Evolutionary conservation across 2,888 invertebrate species (phyloP).

Genomic region (Lacanobia wlatinum): DNA sequence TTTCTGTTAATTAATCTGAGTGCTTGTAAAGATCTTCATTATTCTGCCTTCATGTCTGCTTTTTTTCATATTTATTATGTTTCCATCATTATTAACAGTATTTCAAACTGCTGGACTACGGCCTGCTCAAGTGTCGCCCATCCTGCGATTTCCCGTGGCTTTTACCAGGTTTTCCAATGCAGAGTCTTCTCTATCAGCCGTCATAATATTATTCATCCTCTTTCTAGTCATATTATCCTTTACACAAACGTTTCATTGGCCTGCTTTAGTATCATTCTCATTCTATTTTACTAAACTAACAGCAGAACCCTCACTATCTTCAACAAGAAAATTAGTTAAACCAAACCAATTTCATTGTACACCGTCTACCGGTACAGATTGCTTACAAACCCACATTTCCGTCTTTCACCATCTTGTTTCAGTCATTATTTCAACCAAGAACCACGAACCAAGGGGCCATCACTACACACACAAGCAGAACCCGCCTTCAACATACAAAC

Average conservation of each 20-base stretch:
- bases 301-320: neutral
- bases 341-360: conserved; percentile 48
- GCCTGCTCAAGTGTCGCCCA: too few relatives aligned
- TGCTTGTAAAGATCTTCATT: neutral
- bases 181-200: too few relatives aligned
- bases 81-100: too few relatives aligned
- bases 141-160: too few relatives aligned
- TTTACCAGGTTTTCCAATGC: too few relatives aligned
- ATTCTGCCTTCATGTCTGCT: neutral
- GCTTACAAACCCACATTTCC: conserved; percentile 38
- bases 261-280: neutral
- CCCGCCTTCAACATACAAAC: conserved; percentile 52
- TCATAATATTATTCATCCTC: too few relatives aligned
- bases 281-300: neutral
- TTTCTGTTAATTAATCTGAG: neutral
- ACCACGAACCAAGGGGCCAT: conserved; percentile 33
- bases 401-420: conserved; percentile 42
- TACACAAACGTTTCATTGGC: too few relatives aligned
- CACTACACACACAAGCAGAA: conserved; percentile 42
- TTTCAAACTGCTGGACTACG: too few relatives aligned
- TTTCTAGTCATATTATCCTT: neutral
- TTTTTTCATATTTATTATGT: too few relatives aligned
- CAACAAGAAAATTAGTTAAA: conserved; percentile 13
- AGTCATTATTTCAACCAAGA: conserved; percentile 43
- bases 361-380: conserved; percentile 33